These are phyloP conservation scores for Pogonophryne albipinna DNA, from an alignment of 2,797 vertebrate species.

Conservation along the genomic window DNA sequence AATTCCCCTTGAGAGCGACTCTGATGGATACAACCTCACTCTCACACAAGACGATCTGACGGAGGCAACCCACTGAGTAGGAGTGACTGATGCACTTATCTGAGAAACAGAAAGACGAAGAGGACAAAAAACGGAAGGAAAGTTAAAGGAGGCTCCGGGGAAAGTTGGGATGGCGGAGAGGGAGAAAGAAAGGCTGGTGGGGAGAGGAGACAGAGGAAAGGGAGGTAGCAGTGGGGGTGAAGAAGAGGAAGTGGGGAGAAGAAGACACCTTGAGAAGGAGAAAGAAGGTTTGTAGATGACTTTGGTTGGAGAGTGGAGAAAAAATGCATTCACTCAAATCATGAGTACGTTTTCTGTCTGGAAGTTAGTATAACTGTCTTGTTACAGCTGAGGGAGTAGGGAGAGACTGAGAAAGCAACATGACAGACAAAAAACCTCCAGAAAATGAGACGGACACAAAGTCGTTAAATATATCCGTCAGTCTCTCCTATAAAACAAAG, in stretches of 20 bases:
- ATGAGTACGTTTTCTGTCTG: conserved; percentile 13
- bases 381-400: conserved; percentile 4
- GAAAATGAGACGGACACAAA: conserved; percentile 46
- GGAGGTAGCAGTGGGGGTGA: neutral
- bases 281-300: conserved; percentile 21
- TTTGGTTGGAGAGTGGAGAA: conserved; percentile 2
- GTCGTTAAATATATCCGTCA: conserved; percentile 63
- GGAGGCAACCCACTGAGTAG: conserved; percentile 39
- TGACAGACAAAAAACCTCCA: neutral
- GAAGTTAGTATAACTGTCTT: conserved; percentile 15
- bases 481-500: conserved; percentile 59
- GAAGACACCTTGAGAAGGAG: conserved; percentile 51
- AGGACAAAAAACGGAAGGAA: conserved; percentile 42
- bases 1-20: conserved; percentile 60
- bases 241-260: neutral
- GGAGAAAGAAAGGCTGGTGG: conserved; percentile 33
- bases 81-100: conserved; percentile 68
- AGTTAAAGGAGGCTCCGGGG: conserved; percentile 61
- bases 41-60: conserved; percentile 63
- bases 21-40: conserved; percentile 63
- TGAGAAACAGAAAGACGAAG: conserved; percentile 51
- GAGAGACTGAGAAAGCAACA: neutral
- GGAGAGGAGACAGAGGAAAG: neutral
- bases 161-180: conserved; percentile 38
- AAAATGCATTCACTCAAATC: conserved; percentile 31